Evolutionary conservation across 2,888 invertebrate genomes (phyloP).

Genomic region (Aricia artaxerxes): DNA sequence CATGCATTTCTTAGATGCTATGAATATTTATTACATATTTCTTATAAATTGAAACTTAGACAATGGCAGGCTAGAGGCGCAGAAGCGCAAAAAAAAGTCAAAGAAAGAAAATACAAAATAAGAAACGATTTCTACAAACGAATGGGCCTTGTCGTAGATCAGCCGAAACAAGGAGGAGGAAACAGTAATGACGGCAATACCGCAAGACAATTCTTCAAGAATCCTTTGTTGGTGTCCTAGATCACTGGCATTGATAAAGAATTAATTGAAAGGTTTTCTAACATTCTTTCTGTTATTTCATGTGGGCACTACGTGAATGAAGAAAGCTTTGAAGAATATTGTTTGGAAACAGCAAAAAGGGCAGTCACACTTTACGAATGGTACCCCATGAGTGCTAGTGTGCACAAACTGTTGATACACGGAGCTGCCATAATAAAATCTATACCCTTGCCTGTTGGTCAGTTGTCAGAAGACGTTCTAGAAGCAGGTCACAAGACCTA

Average conservation of each 20-base stretch:
- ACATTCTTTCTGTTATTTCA: constrained; percentile 30
- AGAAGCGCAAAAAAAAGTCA: constrained; percentile 41
- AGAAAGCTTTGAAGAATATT: constrained; percentile 24
- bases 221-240: constrained; percentile 33
- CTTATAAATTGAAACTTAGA: constrained; percentile 47
- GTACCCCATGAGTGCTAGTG: constrained; percentile 25
- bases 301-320: constrained; percentile 24
- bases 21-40: constrained; percentile 48
- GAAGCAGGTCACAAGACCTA: neutral
- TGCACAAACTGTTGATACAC: constrained; percentile 29
- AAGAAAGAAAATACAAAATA: constrained; percentile 40
- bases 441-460: neutral
- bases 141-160: constrained; percentile 30
- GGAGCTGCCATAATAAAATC: constrained; percentile 8
- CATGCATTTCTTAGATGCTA: constrained; percentile 43
- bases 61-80: constrained; percentile 49
- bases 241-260: constrained; percentile 37
- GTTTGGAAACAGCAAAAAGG: constrained; percentile 30
- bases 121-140: constrained; percentile 38
- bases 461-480: neutral
- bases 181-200: constrained; percentile 41
- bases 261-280: constrained; percentile 37
- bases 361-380: constrained; percentile 21
- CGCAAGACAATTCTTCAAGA: constrained; percentile 36
- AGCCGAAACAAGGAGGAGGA: constrained; percentile 39